phyloP scores from a whole-genome alignment of 2,888 invertebrate species.

The Hirtodrosophila histrioides region DNA sequence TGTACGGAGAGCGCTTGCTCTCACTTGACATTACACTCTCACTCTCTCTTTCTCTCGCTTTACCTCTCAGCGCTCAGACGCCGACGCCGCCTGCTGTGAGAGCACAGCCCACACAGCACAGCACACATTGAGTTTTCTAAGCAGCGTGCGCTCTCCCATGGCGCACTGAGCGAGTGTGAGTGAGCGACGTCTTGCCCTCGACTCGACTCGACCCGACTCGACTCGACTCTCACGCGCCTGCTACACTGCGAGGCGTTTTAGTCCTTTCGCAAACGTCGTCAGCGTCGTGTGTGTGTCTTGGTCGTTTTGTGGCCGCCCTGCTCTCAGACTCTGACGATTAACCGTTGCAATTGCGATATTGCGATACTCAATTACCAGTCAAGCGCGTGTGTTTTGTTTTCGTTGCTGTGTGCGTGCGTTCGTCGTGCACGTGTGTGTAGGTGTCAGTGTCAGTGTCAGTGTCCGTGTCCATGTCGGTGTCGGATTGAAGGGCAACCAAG shows the following conservation, averaged over 20 bases:
- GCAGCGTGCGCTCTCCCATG: constrained; percentile 60
- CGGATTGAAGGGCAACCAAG: constrained; percentile 57
- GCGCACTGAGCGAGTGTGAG: constrained; percentile 29
- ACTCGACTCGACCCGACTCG: constrained; percentile 49
- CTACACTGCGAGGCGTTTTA: constrained; percentile 67
- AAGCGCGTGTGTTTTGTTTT: constrained; percentile 58
- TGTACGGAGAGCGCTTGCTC: constrained; percentile 31
- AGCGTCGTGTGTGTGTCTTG: constrained; percentile 77
- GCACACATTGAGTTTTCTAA: constrained; percentile 52
- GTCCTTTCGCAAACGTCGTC: constrained; percentile 83
- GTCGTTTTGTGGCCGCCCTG: constrained; percentile 51
- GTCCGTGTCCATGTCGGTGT: constrained; percentile 15
- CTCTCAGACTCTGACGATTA: constrained; percentile 51
- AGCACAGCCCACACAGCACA: constrained; percentile 47
- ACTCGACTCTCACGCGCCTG: constrained; percentile 53
- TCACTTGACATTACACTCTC: constrained; percentile 31
- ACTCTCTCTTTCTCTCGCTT: constrained; percentile 31
- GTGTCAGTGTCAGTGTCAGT: constrained; percentile 13
- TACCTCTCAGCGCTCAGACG: constrained; percentile 55
- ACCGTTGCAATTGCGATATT: constrained; percentile 54
- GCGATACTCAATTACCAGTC: constrained; percentile 55
- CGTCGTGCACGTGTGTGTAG: constrained; percentile 2
- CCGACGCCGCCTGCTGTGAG: constrained; percentile 67
- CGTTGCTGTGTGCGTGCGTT: constrained; percentile 10
- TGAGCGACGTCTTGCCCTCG: constrained; percentile 65